Evolutionary conservation across 2,113 vertebrate genomes (phyloP).

Genomic region (Corydoras sp.): DNA sequence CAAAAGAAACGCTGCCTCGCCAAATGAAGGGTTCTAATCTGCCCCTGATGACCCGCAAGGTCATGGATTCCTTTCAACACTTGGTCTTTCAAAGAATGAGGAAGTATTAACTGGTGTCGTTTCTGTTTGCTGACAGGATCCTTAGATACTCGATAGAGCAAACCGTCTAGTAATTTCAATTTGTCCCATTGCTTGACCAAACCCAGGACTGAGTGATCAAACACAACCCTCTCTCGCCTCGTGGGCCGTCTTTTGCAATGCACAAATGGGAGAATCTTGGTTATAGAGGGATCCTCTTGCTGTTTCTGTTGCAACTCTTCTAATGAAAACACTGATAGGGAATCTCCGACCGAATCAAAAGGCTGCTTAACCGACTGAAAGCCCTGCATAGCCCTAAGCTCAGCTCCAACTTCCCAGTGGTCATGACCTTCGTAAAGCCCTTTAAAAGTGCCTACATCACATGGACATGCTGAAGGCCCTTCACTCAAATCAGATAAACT

Average conservation of each 20-base stretch:
- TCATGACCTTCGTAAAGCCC: background rate
- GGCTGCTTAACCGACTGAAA: background rate
- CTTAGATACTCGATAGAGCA: background rate
- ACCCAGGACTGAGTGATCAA: rapidly evolving
- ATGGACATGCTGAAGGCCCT: too few relatives aligned
- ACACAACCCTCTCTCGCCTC: background rate
- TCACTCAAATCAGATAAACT: too few relatives aligned
- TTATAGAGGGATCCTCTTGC: background rate
- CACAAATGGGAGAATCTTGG: background rate
- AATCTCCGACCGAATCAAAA: background rate
- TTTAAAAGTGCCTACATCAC: background rate
- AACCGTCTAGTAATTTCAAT: background rate
- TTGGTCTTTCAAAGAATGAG: background rate
- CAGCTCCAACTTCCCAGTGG: background rate
- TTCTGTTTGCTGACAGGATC: background rate
- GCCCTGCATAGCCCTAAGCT: background rate
- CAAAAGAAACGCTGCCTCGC: background rate
- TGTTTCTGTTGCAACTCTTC: background rate
- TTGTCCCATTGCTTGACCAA: background rate
- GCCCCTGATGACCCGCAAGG: background rate
- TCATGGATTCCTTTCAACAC: background rate
- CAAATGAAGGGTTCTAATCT: background rate
- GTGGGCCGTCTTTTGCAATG: background rate
- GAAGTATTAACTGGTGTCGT: background rate
- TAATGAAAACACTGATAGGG: background rate